Percentiles rank a stretch among this genome's conserved stretches.
phyloP scores from a whole-genome alignment of 1,140 invertebrate species.

The Ostrea denselamellosa region DNA sequence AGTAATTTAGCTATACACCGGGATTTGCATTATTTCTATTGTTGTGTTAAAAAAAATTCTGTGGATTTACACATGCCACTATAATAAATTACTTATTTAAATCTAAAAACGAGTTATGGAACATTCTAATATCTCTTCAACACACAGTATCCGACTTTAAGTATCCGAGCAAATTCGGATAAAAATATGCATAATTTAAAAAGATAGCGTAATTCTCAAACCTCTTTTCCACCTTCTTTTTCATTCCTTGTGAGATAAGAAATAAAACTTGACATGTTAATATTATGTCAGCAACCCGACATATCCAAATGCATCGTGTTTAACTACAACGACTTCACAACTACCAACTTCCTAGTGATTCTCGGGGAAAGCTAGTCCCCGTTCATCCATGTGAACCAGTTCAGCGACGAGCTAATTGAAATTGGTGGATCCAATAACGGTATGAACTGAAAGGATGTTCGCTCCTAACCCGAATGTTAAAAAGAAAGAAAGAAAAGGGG shows the following conservation, averaged over 20 bases:
- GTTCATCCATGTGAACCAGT: not conserved
- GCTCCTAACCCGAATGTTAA: too few species aligned
- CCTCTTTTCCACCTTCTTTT: conserved; percentile 45
- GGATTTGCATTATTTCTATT: too few species aligned
- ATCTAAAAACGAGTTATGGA: too few species aligned
- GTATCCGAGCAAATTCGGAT: conserved; percentile 5
- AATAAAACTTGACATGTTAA: conserved; percentile 46
- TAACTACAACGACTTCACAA: not conserved
- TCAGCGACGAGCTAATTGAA: not conserved
- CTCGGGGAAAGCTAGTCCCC: not conserved
- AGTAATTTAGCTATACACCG: too few species aligned
- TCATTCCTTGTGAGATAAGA: conserved; percentile 53
- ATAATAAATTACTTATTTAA: too few species aligned
- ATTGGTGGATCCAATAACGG: too few species aligned
- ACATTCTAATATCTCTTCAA: too few species aligned
- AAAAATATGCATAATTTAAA: not conserved
- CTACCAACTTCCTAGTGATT: not conserved
- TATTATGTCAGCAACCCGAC: not conserved
- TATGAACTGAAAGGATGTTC: too few species aligned
- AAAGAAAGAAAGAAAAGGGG: too few species aligned
- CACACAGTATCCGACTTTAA: not conserved
- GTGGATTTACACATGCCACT: too few species aligned
- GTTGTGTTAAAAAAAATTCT: too few species aligned
- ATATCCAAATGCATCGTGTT: not conserved
- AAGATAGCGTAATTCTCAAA: not conserved